Conservation (phyloP, 2,888 invertebrate genomes). For the Diarsia mendica region DNA sequence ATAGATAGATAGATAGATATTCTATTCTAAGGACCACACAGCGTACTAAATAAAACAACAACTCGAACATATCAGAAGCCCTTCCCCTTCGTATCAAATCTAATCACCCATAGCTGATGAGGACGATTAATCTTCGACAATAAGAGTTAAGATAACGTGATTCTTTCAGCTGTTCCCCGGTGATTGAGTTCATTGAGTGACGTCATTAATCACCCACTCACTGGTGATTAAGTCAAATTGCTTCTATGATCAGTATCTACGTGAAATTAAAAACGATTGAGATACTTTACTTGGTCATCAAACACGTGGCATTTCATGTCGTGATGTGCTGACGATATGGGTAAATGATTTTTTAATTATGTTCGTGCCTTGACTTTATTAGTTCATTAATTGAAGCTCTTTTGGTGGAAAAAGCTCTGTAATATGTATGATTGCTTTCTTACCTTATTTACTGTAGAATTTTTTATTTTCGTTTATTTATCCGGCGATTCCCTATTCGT, state of each 20-base stretch:
- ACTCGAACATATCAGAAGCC: not conserved
- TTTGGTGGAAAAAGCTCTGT: not conserved
- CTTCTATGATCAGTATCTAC: conserved; percentile 52
- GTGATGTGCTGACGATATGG: conserved; percentile 2
- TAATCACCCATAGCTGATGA: conserved; percentile 32
- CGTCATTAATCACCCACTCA: conserved; percentile 51
- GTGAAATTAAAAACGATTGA: conserved; percentile 40
- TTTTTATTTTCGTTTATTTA: not conserved
- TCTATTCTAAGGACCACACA: conserved; percentile 22
- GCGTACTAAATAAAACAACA: not conserved
- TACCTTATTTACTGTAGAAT: not conserved
- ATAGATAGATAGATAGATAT: too few species aligned
- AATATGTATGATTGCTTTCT: not conserved
- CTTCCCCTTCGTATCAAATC: not conserved
- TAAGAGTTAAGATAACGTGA: conserved; percentile 42
- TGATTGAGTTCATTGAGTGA: conserved; percentile 49
- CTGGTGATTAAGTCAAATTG: conserved; percentile 49
- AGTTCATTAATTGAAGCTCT: not conserved
- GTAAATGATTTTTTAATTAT: not conserved
- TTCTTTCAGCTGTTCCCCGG: conserved; percentile 27
- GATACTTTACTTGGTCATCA: conserved; percentile 1
- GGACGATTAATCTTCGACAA: conserved; percentile 39
- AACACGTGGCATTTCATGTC: conserved; percentile 18
- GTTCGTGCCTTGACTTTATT: not conserved
- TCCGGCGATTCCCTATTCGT: not conserved